Percentiles rank a stretch among this genome's conserved stretches.
Conservation (phyloP, 1,140 invertebrate genomes). For the Aphelinus atriplicis region DNA sequence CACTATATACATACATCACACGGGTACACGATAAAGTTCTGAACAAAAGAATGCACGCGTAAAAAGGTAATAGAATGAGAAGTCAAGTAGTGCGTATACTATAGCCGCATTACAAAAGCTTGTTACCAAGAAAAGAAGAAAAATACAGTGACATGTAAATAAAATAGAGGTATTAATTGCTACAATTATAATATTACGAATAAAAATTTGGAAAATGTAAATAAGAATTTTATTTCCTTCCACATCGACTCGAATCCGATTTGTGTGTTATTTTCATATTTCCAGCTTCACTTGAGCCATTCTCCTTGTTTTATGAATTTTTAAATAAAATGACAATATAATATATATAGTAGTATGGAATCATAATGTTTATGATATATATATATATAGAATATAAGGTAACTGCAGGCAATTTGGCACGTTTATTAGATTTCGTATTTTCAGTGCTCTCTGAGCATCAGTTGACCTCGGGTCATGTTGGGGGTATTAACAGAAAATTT, state of each 20-base stretch:
- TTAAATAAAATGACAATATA: no score
- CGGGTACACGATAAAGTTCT: background rate
- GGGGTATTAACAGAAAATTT: no score
- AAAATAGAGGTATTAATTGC: slow-evolving; percentile 40
- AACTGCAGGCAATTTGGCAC: no score
- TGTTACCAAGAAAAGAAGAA: slow-evolving; percentile 24
- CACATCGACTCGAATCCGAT: background rate
- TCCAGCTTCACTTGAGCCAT: no score
- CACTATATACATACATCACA: background rate
- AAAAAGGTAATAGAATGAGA: slow-evolving; percentile 18
- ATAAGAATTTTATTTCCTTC: slow-evolving; percentile 4
- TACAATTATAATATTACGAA: slow-evolving; percentile 40
- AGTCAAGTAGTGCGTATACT: slow-evolving; percentile 26
- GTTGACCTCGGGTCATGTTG: no score
- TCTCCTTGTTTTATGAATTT: no score
- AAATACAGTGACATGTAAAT: slow-evolving; percentile 39
- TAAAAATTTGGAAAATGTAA: slow-evolving; percentile 37
- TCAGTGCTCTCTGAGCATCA: no score
- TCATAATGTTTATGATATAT: no score
- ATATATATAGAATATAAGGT: no score
- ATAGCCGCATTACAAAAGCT: slow-evolving; percentile 36
- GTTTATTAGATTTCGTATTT: no score
- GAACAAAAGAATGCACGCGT: slow-evolving; percentile 16
- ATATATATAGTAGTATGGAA: no score
- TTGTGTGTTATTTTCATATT: no score